Evolutionary conservation across 2,888 invertebrate genomes (phyloP).

Genomic region (Nomada ruficornis): DNA sequence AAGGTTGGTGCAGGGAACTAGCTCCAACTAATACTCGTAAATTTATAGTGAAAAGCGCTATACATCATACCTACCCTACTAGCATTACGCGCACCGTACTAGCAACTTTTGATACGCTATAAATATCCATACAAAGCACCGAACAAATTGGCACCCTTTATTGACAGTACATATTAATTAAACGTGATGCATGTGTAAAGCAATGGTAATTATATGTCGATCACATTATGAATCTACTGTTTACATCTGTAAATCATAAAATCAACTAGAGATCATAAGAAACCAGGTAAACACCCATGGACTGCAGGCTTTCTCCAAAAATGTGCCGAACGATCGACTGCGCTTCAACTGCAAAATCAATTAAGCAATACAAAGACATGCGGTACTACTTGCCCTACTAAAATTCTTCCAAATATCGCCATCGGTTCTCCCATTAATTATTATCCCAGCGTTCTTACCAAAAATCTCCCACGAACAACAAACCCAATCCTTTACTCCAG

Average conservation of each 20-base stretch:
- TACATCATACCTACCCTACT: neutral
- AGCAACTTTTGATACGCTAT: slow-evolving; percentile 27
- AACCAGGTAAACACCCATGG: no score
- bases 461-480: neutral
- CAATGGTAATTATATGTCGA: slow-evolving; percentile 9
- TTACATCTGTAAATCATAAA: neutral
- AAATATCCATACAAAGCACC: slow-evolving; percentile 18
- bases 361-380: no score
- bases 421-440: no score
- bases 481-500: neutral
- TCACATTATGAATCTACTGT: neutral
- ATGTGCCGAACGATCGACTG: no score
- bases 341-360: no score
- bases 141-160: slow-evolving; percentile 18
- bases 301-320: no score
- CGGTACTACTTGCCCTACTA: no score
- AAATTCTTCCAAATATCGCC: no score
- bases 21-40: neutral
- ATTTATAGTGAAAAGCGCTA: neutral
- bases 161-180: slow-evolving; percentile 26
- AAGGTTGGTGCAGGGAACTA: neutral
- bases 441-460: neutral
- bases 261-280: neutral
- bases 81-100: neutral
- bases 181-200: slow-evolving; percentile 6